A percentile compares a stretch with the other conserved stretches of the same genome.
Evolutionary conservation across 2,797 vertebrate genomes (phyloP).

Genomic region (Cephalopachus bancanus): DNA sequence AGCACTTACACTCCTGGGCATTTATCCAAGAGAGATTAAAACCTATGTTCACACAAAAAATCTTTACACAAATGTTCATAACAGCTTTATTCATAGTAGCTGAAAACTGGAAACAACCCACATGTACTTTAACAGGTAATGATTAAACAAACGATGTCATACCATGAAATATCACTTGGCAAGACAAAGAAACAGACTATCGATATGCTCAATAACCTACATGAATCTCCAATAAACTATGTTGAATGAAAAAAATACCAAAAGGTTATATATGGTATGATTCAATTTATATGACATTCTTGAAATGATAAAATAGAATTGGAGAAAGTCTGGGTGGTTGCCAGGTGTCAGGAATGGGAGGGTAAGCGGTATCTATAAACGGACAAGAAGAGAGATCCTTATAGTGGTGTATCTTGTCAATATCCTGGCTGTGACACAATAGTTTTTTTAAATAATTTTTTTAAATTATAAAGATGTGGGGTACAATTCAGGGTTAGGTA

Average conservation of each 20-base stretch:
- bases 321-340: neutral
- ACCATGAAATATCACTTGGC: neutral
- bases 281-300: constrained; percentile 3
- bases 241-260: neutral
- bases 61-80: neutral
- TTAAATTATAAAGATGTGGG: no score
- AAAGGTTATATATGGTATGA: neutral
- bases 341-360: neutral
- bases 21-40: constrained; percentile 46
- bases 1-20: neutral
- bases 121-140: neutral
- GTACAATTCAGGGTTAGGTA: no score
- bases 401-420: neutral
- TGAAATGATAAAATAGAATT: constrained; percentile 41
- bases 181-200: constrained; percentile 45
- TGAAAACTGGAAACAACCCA: neutral
- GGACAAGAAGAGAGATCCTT: neutral
- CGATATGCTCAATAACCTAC: neutral
- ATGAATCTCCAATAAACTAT: constrained; percentile 15
- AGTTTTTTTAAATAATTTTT: no score
- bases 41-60: neutral
- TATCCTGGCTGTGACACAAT: neutral
- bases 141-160: neutral
- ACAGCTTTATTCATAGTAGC: constrained; percentile 38
- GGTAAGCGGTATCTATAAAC: neutral